Conservation (phyloP, 2,888 invertebrate species). For the Endomychus coccineus region DNA sequence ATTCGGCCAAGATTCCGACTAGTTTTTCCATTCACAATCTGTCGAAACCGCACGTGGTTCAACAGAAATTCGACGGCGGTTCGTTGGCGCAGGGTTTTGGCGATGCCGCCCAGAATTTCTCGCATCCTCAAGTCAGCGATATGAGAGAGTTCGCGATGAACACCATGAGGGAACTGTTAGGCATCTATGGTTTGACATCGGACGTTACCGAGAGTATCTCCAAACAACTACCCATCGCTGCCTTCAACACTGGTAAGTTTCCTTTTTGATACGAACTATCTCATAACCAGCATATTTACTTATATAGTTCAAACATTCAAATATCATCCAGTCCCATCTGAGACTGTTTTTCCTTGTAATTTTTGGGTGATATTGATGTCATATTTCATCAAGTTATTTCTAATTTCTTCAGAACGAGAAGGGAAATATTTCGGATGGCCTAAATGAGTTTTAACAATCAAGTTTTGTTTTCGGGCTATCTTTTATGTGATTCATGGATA, state of each 20-base stretch:
- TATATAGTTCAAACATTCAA: no score
- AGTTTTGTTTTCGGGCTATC: no score
- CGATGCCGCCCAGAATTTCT: slow-evolving; percentile 33
- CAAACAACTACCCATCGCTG: slow-evolving; percentile 62
- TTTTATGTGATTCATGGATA: no score
- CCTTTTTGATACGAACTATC: no score
- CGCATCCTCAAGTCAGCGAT: slow-evolving; percentile 44
- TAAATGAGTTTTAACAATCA: no score
- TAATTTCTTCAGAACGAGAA: no score
- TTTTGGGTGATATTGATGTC: no score
- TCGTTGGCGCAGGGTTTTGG: slow-evolving; percentile 17
- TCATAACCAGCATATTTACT: no score
- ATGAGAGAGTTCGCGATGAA: slow-evolving; percentile 72
- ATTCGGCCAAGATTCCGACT: slow-evolving; percentile 35
- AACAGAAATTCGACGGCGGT: slow-evolving; percentile 25
- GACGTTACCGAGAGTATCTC: slow-evolving; percentile 65
- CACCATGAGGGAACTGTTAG: slow-evolving; percentile 70
- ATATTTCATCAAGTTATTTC: no score
- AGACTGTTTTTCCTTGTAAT: no score
- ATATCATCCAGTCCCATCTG: no score
- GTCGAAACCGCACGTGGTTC: slow-evolving; percentile 41
- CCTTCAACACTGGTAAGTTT: slow-evolving; percentile 57
- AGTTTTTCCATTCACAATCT: slow-evolving; percentile 42
- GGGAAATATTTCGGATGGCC: no score
- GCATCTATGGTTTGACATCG: slow-evolving; percentile 67